These are phyloP conservation scores for Macrostomum cliftonense DNA, from an alignment of 2,888 invertebrate genomes.

Conservation along the genomic window DNA sequence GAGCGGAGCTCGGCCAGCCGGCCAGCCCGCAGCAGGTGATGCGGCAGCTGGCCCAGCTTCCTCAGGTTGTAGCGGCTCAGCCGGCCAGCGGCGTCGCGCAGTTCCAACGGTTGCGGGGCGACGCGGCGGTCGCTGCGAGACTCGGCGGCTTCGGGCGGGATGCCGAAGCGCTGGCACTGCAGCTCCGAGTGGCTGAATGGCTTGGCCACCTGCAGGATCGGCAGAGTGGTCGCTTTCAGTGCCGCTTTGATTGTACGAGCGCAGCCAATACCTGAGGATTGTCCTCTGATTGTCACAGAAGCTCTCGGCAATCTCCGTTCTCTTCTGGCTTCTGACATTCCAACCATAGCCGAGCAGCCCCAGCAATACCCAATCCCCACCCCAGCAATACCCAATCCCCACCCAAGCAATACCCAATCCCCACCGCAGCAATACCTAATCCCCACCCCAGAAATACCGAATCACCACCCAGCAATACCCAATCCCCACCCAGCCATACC, in stretches of 20 bases:
- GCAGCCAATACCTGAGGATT: no score
- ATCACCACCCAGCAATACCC: no score
- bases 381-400: constrained; percentile 2
- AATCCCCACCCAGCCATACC: constrained; percentile 20
- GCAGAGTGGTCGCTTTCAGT: no score
- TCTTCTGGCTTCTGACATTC: no score
- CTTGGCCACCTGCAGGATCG: constrained; percentile 46
- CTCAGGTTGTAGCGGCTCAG: constrained; percentile 74
- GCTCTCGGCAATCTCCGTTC: no score
- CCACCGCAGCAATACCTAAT: no score
- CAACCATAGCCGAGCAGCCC: no score
- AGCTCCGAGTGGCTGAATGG: constrained; percentile 92
- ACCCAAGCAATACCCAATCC: neutral
- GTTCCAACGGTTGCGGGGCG: constrained; percentile 74
- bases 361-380: no score
- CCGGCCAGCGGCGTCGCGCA: constrained; percentile 57
- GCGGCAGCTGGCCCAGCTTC: constrained; percentile 77
- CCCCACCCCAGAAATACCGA: no score
- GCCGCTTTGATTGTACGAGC: no score
- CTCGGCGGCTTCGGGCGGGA: constrained; percentile 45
- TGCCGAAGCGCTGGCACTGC: constrained; percentile 56
- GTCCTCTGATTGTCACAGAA: no score
- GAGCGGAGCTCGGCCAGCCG: constrained; percentile 72
- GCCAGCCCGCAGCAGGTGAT: constrained; percentile 72
- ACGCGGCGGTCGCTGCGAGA: constrained; percentile 55